Conservation (phyloP, 2,113 vertebrate genomes). For the Corythaeola cristata region DNA sequence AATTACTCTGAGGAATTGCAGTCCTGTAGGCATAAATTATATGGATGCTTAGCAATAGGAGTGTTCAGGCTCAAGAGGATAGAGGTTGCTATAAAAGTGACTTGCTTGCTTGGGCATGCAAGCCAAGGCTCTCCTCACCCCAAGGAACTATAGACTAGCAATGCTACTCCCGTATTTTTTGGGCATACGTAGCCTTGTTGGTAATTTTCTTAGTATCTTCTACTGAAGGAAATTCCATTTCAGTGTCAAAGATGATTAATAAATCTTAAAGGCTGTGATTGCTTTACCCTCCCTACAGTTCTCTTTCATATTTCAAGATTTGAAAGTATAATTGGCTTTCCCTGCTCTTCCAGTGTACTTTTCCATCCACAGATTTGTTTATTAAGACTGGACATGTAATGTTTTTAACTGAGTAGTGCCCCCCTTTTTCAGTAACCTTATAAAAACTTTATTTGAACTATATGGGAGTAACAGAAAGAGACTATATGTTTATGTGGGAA, state of each 20-base stretch:
- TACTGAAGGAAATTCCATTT: not conserved
- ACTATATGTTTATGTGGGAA: not conserved
- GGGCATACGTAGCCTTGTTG: not conserved
- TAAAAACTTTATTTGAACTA: not conserved
- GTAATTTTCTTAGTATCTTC: not conserved
- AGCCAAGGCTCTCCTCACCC: not conserved
- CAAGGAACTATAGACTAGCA: not conserved
- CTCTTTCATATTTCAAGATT: not conserved
- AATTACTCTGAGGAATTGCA: not conserved
- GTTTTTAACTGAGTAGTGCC: not conserved
- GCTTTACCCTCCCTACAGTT: not conserved
- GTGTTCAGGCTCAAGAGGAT: not conserved
- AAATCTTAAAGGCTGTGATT: not conserved
- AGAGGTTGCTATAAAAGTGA: not conserved
- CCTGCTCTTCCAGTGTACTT: not conserved
- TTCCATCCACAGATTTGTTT: not conserved
- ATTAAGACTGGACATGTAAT: not conserved
- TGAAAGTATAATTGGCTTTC: not conserved
- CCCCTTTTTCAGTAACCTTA: not conserved
- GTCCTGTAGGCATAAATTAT: constrained; percentile 17
- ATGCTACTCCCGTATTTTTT: not conserved
- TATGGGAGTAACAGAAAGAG: not conserved
- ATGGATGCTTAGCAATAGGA: constrained; percentile 21
- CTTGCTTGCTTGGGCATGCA: not conserved
- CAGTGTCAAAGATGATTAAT: not conserved